phyloP scores from a whole-genome alignment of 2,113 vertebrate species.

The Brachypteracias leptosomus region DNA sequence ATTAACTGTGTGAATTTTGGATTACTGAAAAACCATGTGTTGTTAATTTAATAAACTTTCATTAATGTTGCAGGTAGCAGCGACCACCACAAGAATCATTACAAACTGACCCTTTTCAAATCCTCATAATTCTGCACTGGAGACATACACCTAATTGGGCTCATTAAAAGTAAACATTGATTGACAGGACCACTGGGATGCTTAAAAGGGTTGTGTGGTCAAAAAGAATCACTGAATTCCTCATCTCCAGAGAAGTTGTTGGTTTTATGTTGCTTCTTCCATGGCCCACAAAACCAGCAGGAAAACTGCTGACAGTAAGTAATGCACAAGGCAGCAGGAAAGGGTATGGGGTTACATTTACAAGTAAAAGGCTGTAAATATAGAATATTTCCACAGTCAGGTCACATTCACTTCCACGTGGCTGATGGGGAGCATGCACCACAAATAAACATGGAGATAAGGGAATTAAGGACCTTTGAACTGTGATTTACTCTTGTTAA shows the following conservation, averaged over 20 bases:
- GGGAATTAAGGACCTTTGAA: background rate
- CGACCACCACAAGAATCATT: background rate
- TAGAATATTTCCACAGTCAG: background rate
- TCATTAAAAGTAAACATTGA: constrained; percentile 49
- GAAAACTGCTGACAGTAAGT: background rate
- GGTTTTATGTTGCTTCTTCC: background rate
- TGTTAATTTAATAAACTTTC: constrained; percentile 51
- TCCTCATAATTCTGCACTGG: constrained; percentile 8
- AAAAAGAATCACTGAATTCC: background rate
- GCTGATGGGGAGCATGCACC: fast-evolving
- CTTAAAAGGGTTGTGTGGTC: background rate
- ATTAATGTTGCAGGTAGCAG: constrained; percentile 8
- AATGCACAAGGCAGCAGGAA: background rate
- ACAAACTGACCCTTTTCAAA: constrained; percentile 30
- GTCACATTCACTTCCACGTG: background rate
- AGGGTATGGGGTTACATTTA: background rate
- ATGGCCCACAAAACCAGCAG: background rate
- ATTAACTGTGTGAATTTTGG: constrained; percentile 18
- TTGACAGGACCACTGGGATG: background rate
- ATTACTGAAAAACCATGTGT: background rate
- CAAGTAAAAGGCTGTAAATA: background rate
- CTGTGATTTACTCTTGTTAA: background rate
- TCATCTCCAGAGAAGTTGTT: background rate
- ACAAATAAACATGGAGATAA: background rate
- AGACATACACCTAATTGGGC: constrained; percentile 36